Conservation (phyloP, 30 jellyfish, hydroid and myxozoan genomes). For the Chrysaora quinquecirrha region DNA sequence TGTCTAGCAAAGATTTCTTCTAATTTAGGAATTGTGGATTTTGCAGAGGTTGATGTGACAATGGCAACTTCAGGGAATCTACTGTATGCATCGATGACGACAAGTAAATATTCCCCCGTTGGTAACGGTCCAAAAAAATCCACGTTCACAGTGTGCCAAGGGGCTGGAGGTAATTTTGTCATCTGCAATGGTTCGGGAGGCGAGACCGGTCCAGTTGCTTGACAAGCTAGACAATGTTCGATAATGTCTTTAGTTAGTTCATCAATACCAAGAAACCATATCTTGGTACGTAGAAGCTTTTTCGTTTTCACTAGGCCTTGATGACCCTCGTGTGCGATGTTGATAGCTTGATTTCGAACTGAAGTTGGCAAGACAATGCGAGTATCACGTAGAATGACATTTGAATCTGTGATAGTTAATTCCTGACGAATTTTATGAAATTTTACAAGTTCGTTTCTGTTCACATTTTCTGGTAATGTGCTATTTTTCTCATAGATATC, state of each 20-base stretch:
- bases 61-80: no score
- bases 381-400: neutral
- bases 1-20: neutral
- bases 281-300: no score
- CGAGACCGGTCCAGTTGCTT: neutral
- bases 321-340: conserved; percentile 31
- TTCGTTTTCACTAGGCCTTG: no score
- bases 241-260: no score
- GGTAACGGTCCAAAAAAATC: conserved; percentile 17
- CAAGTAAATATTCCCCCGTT: neutral
- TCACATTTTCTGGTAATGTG: neutral
- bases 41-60: conserved; percentile 15
- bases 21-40: neutral
- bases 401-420: conserved; percentile 1
- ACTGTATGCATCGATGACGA: conserved; percentile 1
- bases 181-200: conserved; percentile 12
- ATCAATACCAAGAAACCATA: no score
- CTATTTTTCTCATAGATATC: neutral
- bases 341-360: conserved; percentile 1
- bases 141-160: conserved; percentile 22
- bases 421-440: neutral
- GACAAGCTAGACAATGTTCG: conserved; percentile 15
- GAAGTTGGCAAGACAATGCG: conserved; percentile 20
- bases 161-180: neutral
- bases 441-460: neutral